phyloP scores from a whole-genome alignment of 2,888 invertebrate species.

The Rhagium mordax region DNA sequence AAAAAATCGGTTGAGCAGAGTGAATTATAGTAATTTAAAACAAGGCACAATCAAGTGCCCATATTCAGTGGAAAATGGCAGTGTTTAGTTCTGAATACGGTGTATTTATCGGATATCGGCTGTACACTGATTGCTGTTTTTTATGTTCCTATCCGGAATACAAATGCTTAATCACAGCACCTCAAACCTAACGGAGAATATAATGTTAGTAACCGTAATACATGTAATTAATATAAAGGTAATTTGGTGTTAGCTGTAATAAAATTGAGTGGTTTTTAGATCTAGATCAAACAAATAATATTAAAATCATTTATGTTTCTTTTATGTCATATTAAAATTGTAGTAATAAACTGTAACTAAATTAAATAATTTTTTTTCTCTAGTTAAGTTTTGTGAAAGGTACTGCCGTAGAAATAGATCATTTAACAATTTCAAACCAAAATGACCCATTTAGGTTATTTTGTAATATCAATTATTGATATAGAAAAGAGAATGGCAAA shows the following conservation, averaged over 20 bases:
- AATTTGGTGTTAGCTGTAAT: background rate
- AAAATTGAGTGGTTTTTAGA: background rate
- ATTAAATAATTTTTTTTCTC: too few relatives aligned
- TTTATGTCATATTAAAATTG: too few relatives aligned
- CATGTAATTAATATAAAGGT: background rate
- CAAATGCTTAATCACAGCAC: background rate
- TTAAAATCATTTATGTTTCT: too few relatives aligned
- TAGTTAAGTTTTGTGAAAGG: too few relatives aligned
- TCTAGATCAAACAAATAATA: too few relatives aligned
- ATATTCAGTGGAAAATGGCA: conserved; percentile 36
- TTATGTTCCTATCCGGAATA: background rate
- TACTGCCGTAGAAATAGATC: too few relatives aligned
- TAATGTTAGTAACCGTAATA: background rate
- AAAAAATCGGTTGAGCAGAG: conserved; percentile 2
- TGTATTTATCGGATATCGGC: conserved; percentile 28
- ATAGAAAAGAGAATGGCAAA: too few relatives aligned
- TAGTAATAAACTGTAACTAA: too few relatives aligned
- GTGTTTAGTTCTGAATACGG: conserved; percentile 27
- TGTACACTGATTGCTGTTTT: conserved; percentile 4
- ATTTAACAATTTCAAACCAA: too few relatives aligned
- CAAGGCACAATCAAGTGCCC: conserved; percentile 28
- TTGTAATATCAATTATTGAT: too few relatives aligned
- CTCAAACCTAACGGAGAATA: background rate
- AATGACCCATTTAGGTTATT: too few relatives aligned
- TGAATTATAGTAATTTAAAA: conserved; percentile 35